phyloP scores from a whole-genome alignment of 2,113 vertebrate genomes.

The Speoplatyrhinus poulsoni region DNA sequence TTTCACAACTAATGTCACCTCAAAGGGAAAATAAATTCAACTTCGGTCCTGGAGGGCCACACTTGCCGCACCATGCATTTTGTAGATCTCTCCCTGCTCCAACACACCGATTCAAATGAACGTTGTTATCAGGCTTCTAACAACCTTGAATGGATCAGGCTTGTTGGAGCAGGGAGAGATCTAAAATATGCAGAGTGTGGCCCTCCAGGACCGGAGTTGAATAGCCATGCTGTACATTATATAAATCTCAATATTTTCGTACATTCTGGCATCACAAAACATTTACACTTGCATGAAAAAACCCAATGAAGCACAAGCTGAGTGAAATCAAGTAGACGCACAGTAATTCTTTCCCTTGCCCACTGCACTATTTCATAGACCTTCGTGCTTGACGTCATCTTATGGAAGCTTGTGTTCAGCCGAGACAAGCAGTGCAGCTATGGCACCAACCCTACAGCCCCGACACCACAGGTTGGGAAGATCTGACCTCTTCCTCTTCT shows the following conservation, averaged over 20 bases:
- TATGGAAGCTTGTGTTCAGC: slow-evolving; percentile 98
- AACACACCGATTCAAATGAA: too few relatives aligned
- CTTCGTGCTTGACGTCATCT: slow-evolving; percentile 97
- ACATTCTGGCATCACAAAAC: slow-evolving; percentile 25
- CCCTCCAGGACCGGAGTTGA: too few relatives aligned
- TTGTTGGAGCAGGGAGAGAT: too few relatives aligned
- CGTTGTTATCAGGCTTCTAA: too few relatives aligned
- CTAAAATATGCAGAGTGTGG: too few relatives aligned
- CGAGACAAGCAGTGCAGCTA: slow-evolving; percentile 93
- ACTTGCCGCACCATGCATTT: too few relatives aligned
- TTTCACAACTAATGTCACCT: not conserved
- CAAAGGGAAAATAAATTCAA: not conserved
- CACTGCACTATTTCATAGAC: slow-evolving; percentile 90
- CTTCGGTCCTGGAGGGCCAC: too few relatives aligned
- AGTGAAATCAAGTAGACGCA: slow-evolving; percentile 76
- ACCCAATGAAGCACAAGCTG: slow-evolving; percentile 26
- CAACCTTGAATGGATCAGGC: too few relatives aligned
- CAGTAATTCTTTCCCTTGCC: slow-evolving; percentile 83
- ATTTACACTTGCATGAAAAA: slow-evolving; percentile 22
- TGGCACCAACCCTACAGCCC: slow-evolving; percentile 83
- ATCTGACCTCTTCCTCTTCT: slow-evolving; percentile 66
- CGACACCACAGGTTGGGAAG: slow-evolving; percentile 93
- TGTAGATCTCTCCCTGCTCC: too few relatives aligned
- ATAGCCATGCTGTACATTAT: too few relatives aligned
- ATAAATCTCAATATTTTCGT: slow-evolving; percentile 6